A percentile compares a stretch with the other conserved stretches of the same genome.
Evolutionary conservation across 2,797 vertebrate genomes (phyloP).

Genomic region (Salarias fasciatus): DNA sequence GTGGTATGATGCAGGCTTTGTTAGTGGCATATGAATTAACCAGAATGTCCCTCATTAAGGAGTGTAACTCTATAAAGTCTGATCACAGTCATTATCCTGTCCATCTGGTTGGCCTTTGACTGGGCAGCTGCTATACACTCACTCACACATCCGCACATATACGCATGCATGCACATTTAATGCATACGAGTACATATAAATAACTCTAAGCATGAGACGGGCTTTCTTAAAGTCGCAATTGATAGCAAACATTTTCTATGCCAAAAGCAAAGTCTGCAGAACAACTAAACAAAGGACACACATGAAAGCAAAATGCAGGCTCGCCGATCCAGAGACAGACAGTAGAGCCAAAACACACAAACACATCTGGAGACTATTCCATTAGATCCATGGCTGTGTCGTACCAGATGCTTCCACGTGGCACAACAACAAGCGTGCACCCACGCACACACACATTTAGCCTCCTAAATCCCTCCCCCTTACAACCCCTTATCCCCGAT

Average conservation of each 20-base stretch:
- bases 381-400: constrained; percentile 51
- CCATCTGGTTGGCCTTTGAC: constrained; percentile 77
- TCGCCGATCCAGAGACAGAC: constrained; percentile 44
- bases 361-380: constrained; percentile 77
- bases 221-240: not conserved
- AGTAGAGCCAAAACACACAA: constrained; percentile 66
- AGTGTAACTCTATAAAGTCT: constrained; percentile 75
- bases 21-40: constrained; percentile 75
- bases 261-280: constrained; percentile 1
- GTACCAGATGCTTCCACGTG: constrained; percentile 76
- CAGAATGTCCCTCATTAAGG: constrained; percentile 71
- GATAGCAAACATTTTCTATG: constrained; percentile 20
- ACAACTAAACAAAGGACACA: constrained; percentile 21
- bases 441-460: too few relatives aligned
- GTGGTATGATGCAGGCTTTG: constrained; percentile 71
- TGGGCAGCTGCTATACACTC: constrained; percentile 45
- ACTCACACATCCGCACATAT: constrained; percentile 22
- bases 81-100: constrained; percentile 77
- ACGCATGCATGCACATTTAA: constrained; percentile 3
- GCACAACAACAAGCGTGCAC: constrained; percentile 42
- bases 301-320: constrained; percentile 41
- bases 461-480: constrained; percentile 10
- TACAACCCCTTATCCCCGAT: constrained; percentile 7
- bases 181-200: not conserved
- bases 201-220: too few relatives aligned